Percentiles rank a stretch among this genome's conserved stretches.
Evolutionary conservation across 2,113 vertebrate species (phyloP).

Genomic region (Myotis davidii): DNA sequence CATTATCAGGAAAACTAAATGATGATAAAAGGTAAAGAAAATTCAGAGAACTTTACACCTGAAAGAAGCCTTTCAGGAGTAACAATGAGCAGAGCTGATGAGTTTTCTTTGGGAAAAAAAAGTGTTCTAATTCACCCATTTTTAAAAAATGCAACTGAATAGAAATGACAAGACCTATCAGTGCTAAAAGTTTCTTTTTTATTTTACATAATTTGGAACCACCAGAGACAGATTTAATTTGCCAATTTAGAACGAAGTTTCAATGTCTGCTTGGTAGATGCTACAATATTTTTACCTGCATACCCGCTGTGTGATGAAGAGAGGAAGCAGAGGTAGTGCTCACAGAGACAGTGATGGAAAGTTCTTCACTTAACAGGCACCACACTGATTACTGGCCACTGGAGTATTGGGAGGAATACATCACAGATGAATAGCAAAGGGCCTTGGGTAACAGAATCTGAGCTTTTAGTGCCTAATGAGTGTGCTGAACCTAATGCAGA

Average conservation of each 20-base stretch:
- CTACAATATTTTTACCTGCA: slow-evolving; percentile 67
- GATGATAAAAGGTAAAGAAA: slow-evolving; percentile 1
- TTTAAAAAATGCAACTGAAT: slow-evolving; percentile 65
- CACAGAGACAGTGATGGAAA: slow-evolving; percentile 83
- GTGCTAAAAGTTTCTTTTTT: slow-evolving; percentile 74
- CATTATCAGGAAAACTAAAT: slow-evolving; percentile 28
- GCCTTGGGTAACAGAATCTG: slow-evolving; percentile 88
- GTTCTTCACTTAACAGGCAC: slow-evolving; percentile 84
- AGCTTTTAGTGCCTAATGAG: slow-evolving; percentile 79
- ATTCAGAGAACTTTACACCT: slow-evolving; percentile 41
- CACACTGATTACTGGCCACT: slow-evolving; percentile 84
- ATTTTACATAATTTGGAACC: slow-evolving; percentile 79
- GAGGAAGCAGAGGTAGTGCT: slow-evolving; percentile 84
- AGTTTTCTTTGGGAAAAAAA: slow-evolving; percentile 64
- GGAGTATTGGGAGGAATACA: slow-evolving; percentile 86
- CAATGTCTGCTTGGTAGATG: slow-evolving; percentile 66
- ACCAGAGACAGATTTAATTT: slow-evolving; percentile 73
- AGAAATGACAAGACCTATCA: slow-evolving; percentile 74
- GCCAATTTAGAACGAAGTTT: slow-evolving; percentile 69
- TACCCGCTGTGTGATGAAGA: slow-evolving; percentile 61
- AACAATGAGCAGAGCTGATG: slow-evolving; percentile 27
- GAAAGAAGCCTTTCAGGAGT: slow-evolving; percentile 35
- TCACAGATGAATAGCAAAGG: slow-evolving; percentile 87
- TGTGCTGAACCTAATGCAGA: slow-evolving; percentile 78
- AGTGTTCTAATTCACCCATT: slow-evolving; percentile 63